A percentile compares a stretch with the other conserved stretches of the same genome.
phyloP scores from a whole-genome alignment of 2,888 invertebrate species.

The Folsomia manolachei region DNA sequence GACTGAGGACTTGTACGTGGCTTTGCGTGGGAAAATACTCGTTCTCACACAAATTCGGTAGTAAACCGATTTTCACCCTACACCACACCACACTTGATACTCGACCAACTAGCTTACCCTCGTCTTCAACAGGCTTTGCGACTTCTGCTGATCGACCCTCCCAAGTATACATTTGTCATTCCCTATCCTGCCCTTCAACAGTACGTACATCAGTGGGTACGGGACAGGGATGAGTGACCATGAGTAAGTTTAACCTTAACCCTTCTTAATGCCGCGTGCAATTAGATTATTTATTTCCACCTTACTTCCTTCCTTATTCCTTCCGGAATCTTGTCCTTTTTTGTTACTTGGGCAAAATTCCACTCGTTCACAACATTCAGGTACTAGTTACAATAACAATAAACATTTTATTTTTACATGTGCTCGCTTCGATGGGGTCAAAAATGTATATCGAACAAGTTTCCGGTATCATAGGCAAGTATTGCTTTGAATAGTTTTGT shows the following conservation, averaged over 20 bases:
- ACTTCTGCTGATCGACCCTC: not conserved
- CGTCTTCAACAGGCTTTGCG: not conserved
- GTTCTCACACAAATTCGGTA: not conserved
- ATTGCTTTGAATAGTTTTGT: too few species aligned
- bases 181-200: slow-evolving; percentile 4
- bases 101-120: not conserved
- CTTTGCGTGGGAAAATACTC: slow-evolving; percentile 40
- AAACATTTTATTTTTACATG: too few species aligned
- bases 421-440: too few species aligned
- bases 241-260: slow-evolving; percentile 5
- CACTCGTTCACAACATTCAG: too few species aligned
- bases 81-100: slow-evolving; percentile 25
- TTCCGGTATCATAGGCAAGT: too few species aligned
- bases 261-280: too few species aligned
- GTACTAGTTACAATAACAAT: too few species aligned
- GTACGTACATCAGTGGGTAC: too few species aligned
- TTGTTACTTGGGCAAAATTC: too few species aligned
- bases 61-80: slow-evolving; percentile 48
- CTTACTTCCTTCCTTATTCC: not conserved
- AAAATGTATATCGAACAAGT: too few species aligned
- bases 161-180: not conserved
- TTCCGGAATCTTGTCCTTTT: not conserved
- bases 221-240: too few species aligned
- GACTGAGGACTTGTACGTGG: not conserved
- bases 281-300: not conserved